Evolutionary conservation across 2,113 vertebrate species (phyloP).

Genomic region (Porphyrio hochstetteri): DNA sequence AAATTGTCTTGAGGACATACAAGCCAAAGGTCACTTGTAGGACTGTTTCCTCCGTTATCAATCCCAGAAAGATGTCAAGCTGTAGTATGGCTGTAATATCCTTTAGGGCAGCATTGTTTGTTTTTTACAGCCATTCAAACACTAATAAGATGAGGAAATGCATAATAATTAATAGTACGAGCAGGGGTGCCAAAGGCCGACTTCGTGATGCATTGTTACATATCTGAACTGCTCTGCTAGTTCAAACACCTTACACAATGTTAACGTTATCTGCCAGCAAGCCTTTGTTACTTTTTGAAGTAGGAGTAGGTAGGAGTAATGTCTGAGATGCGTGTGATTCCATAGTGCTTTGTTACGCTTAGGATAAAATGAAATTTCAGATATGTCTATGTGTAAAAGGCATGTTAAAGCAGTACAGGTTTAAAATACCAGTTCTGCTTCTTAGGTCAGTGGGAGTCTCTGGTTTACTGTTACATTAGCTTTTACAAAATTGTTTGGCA

Average conservation of each 20-base stretch:
- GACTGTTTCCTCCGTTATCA: slow-evolving; percentile 23
- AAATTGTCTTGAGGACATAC: neutral
- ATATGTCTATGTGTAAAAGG: neutral
- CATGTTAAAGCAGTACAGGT: neutral
- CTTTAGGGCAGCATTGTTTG: slow-evolving; percentile 10
- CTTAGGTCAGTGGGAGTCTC: slow-evolving; percentile 28
- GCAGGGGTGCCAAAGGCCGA: slow-evolving; percentile 7
- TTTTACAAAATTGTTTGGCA: slow-evolving; percentile 64
- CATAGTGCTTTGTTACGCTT: neutral
- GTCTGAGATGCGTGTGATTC: neutral
- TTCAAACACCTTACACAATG: slow-evolving; percentile 10
- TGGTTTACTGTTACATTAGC: slow-evolving; percentile 31
- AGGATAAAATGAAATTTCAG: slow-evolving; percentile 14
- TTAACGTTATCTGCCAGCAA: slow-evolving; percentile 13
- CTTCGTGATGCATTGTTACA: neutral
- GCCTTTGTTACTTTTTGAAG: neutral
- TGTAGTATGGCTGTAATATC: neutral
- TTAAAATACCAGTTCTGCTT: slow-evolving; percentile 38
- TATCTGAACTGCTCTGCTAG: slow-evolving; percentile 18
- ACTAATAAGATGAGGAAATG: slow-evolving; percentile 39
- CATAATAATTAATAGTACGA: slow-evolving; percentile 9
- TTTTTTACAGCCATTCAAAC: slow-evolving; percentile 7
- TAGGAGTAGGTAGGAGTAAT: neutral
- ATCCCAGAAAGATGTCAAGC: neutral
- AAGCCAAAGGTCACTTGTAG: slow-evolving; percentile 17